Evolutionary conservation across 2,113 vertebrate species (phyloP).

Genomic region (Ranitomeya variabilis): DNA sequence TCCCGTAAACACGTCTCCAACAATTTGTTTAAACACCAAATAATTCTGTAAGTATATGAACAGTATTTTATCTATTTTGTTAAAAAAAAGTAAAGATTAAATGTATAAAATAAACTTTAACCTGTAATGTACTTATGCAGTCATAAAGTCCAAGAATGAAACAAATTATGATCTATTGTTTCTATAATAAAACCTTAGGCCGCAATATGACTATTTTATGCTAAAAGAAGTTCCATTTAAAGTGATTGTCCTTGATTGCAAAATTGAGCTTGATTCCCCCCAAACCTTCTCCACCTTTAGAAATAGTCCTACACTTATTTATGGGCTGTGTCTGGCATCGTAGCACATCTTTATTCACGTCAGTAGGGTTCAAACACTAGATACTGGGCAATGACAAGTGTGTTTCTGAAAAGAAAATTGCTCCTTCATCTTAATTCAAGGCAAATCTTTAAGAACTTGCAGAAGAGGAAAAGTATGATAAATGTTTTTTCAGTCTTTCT

Average conservation of each 20-base stretch:
- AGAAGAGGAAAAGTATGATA: not conserved
- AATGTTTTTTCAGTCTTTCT: too few species aligned
- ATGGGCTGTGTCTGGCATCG: too few species aligned
- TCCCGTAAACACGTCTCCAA: conserved; percentile 54
- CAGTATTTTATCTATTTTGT: not conserved
- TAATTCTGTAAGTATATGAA: conserved; percentile 31
- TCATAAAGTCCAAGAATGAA: not conserved
- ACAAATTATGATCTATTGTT: not conserved
- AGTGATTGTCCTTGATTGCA: not conserved
- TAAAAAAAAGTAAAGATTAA: not conserved
- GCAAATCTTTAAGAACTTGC: not conserved
- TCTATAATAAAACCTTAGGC: not conserved
- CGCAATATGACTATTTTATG: not conserved
- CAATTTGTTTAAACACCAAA: conserved; percentile 53
- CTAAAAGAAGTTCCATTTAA: not conserved
- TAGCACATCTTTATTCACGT: too few species aligned
- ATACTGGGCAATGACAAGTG: too few species aligned
- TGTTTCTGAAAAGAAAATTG: too few species aligned
- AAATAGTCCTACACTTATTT: too few species aligned
- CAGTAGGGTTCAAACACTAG: too few species aligned
- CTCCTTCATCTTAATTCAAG: too few species aligned
- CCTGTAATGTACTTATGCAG: not conserved
- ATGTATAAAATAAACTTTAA: not conserved
- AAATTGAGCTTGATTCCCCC: too few species aligned
- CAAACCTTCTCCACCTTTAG: too few species aligned